These are phyloP conservation scores for Passer montanus DNA, from an alignment of 2,113 vertebrate species.

Conservation along the genomic window DNA sequence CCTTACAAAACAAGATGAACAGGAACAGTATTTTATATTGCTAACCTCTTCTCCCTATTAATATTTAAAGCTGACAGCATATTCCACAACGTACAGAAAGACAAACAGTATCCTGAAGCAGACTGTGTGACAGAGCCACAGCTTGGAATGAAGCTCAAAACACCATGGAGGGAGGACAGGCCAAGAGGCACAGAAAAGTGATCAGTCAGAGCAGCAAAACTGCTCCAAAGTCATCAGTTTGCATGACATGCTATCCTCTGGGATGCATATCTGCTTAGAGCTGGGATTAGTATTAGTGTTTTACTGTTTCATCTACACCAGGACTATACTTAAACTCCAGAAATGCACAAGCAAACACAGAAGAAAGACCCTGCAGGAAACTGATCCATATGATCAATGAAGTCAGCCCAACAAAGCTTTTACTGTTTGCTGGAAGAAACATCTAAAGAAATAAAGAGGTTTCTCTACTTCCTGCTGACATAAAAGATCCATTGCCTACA, in stretches of 20 bases:
- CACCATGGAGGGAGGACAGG: background rate
- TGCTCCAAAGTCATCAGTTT: background rate
- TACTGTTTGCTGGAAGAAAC: background rate
- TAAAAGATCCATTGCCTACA: background rate
- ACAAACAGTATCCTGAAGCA: background rate
- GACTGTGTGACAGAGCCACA: background rate
- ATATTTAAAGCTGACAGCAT: background rate
- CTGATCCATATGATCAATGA: background rate
- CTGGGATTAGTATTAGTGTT: background rate
- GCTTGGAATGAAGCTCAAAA: background rate
- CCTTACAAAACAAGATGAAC: background rate
- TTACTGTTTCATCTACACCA: background rate
- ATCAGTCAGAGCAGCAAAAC: background rate
- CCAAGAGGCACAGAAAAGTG: background rate
- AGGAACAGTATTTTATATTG: background rate
- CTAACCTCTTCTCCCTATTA: background rate
- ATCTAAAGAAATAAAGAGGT: background rate
- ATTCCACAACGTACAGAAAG: background rate
- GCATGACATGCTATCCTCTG: background rate
- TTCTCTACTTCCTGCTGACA: background rate
- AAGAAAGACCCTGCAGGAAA: background rate
- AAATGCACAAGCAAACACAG: background rate
- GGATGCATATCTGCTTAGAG: background rate
- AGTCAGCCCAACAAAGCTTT: background rate
- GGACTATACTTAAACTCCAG: background rate